phyloP scores from a whole-genome alignment of 2,797 vertebrate genomes.

The Sternotherus odoratus region DNA sequence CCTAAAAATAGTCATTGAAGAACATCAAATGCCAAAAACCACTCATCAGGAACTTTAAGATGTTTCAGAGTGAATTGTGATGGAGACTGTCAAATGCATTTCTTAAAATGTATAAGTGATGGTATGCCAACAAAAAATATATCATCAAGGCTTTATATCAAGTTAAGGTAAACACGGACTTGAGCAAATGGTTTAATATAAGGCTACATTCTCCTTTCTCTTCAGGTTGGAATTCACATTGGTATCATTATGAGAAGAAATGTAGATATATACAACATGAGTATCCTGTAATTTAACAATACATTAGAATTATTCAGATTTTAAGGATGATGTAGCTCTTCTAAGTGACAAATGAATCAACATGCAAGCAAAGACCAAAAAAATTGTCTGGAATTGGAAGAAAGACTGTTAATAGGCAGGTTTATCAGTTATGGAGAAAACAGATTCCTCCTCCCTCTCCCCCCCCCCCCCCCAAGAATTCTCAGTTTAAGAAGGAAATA shows the following conservation, averaged over 20 bases:
- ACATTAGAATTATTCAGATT: background rate
- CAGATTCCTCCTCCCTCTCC: too few relatives aligned
- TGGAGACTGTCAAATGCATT: too few relatives aligned
- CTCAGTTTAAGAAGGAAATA: background rate
- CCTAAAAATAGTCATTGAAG: background rate
- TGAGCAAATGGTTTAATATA: background rate
- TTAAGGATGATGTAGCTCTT: background rate
- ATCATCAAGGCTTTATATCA: background rate
- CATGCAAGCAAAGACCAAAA: background rate
- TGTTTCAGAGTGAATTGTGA: too few relatives aligned
- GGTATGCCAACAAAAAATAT: background rate
- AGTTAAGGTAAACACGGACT: background rate
- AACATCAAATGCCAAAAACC: background rate
- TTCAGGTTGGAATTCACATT: background rate
- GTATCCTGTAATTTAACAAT: background rate
- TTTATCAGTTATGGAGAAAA: too few relatives aligned
- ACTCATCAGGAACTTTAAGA: rapidly evolving
- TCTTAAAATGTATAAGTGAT: background rate
- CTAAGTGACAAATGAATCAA: background rate
- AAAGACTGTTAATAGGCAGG: too few relatives aligned
- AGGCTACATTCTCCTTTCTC: background rate
- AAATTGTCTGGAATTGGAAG: background rate
- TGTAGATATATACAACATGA: background rate
- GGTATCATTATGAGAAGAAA: background rate
- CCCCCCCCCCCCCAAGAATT: background rate